These are phyloP conservation scores for Acrossocheilus fasciatus DNA, from an alignment of 2,797 vertebrate genomes.

Conservation along the genomic window DNA sequence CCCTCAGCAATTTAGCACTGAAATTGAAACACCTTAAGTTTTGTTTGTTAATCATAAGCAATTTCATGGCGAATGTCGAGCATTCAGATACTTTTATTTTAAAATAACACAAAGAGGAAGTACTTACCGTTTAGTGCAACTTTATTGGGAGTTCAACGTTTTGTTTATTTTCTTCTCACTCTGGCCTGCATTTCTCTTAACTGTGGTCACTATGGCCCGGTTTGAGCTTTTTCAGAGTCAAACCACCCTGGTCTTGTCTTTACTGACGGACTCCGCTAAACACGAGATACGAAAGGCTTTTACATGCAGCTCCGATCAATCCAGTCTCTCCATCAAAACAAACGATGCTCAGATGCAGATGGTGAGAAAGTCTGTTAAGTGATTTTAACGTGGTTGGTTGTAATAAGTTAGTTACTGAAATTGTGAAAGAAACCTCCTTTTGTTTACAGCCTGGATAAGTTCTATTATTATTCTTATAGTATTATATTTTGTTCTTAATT, in stretches of 20 bases:
- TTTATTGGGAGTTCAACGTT: background rate
- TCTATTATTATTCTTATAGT: background rate
- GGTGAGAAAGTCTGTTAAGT: constrained; percentile 4
- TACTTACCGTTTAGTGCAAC: background rate
- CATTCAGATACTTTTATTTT: constrained; percentile 30
- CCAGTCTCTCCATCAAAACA: background rate
- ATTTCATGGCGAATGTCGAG: background rate
- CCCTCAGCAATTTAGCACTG: background rate
- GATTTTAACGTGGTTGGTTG: background rate
- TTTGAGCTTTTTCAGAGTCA: constrained; percentile 41
- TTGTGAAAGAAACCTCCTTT: background rate
- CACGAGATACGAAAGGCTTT: constrained; percentile 28
- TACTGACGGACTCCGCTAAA: constrained; percentile 36
- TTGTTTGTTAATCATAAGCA: background rate
- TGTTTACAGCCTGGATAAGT: background rate
- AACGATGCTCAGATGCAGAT: constrained; percentile 6
- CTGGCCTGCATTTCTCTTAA: background rate
- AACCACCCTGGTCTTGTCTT: background rate
- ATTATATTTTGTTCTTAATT: background rate
- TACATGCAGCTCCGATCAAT: background rate
- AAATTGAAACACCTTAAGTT: no score
- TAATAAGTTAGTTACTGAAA: background rate
- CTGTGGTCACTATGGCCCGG: background rate
- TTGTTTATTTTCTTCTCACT: background rate
- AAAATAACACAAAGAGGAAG: constrained; percentile 30